Base-by-base conservation (phyloP, 2,797 vertebrate species). In the Merluccius polli region DNA sequence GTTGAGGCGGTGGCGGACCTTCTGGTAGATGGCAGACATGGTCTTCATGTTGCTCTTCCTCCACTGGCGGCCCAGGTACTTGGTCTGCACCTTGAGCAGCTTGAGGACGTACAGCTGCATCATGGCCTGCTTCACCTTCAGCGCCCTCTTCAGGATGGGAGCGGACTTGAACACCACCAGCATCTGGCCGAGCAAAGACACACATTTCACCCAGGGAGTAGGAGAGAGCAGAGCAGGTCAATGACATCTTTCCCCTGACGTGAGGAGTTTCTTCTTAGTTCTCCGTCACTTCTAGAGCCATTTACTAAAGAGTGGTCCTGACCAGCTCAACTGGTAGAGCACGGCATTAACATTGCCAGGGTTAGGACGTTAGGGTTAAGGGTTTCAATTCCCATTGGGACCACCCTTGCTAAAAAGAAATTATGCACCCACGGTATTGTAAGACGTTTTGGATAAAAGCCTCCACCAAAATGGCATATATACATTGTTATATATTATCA, bases 31-130 rank as follows among this genome's bases (percentile, higher is more conserved):
- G 86, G 98, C 97, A 0, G 97, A 99, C 96, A 99, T 99, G 76
- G 97, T 99, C 82, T 99, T 99, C 98, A 99, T 99, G 94, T 99
- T 99, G 93, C 97, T 99, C 87, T 99, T 99, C 80, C 98, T 95
- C 98, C 97, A 99, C 87, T 99, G 97, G 1, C 98, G 94, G 0
- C 98, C 98, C 74, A 99, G 90, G 86, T 98, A 99, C 84, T 99
- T 99, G 83, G 98, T 98, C 91, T 99, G 97, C 76, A 98, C 95
- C 88, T 99, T 99, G 65, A 99, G 90, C 70, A 99, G 94, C 78
- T 98, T 99, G 68, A 99, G 93, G 71, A 98, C 95, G 0, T 99
- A 99, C 0, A 99, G 94, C 87, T 99, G 98, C 94, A 99, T 95
- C 96, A 97, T 98, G 83, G 97, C 98, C 88, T 98, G 97, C 83